These are phyloP conservation scores for Rissa tridactyla DNA, from an alignment of 2,113 vertebrate genomes.

Conservation along the genomic window DNA sequence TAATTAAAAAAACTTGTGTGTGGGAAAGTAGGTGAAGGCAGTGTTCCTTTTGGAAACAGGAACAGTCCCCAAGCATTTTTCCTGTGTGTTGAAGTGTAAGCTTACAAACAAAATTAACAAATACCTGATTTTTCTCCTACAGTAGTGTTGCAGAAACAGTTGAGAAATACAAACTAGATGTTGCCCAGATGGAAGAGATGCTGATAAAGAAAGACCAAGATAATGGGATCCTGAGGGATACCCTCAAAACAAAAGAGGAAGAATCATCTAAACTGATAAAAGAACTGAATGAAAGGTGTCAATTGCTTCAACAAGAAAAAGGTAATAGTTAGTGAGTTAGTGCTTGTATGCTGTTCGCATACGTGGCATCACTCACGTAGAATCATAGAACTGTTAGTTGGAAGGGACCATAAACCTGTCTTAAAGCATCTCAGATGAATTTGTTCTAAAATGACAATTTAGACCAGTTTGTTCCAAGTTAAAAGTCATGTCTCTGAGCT, in stretches of 20 bases:
- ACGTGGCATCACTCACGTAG: background rate
- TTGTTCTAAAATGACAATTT: background rate
- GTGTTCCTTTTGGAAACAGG: background rate
- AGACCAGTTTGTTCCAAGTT: background rate
- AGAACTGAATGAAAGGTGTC: conserved; percentile 80
- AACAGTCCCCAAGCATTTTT: background rate
- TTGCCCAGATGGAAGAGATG: conserved; percentile 63
- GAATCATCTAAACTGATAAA: conserved; percentile 77
- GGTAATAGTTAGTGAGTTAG: conserved; percentile 69
- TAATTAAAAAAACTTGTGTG: background rate
- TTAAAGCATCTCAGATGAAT: background rate
- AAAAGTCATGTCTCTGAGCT: background rate
- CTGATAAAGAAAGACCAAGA: conserved; percentile 80
- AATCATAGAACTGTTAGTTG: background rate
- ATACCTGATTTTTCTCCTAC: conserved; percentile 11
- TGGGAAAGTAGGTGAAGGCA: background rate
- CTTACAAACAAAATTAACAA: background rate
- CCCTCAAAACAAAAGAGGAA: conserved; percentile 77
- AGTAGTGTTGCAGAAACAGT: conserved; percentile 78
- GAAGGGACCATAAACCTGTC: background rate
- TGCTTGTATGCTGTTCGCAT: background rate
- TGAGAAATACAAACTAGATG: conserved; percentile 71
- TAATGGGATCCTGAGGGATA: conserved; percentile 73
- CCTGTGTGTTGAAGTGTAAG: background rate
- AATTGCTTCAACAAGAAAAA: conserved; percentile 82